Evolutionary conservation across 2,113 vertebrate species (phyloP), one percentile per base, ranked within the genome.

Genomic region (Hemiprocne comata): DNA sequence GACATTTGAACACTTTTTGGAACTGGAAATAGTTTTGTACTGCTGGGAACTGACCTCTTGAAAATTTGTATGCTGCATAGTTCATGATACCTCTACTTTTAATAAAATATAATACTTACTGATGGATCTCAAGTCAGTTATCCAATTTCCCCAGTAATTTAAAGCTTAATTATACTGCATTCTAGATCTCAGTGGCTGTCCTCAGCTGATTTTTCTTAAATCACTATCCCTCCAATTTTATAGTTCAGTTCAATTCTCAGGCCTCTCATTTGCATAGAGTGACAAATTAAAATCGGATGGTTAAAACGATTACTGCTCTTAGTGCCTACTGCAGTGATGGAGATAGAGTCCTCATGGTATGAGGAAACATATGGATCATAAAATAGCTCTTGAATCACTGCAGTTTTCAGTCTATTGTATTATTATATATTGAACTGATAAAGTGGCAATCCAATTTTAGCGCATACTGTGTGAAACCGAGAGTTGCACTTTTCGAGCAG

Each of bases 121-220:
- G 92, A 92, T 93, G 90, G 60, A 90, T 93, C 92, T 97, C 78
- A 73, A 74, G 91, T 80, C 86, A 87, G 70, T 89, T 94, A 89
- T 86, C 94, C 55, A 84, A 55, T 97, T 96, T 94, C 25, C 42
- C 7, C 23, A 36, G 65, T 93, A 94, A 94, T 94, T 95, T 94
- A 93, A 89, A 71, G 60, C 88, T 92, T 95, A 95, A 96, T 97
- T 96, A 78, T 84, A 26, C 83, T 84, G 26, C 72, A 77, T 93
- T 92, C 83, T 89, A 70, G 79, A 86, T 88, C 85, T 92, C 60
- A 34, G 69, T 88, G 86, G 14, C 86, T 93, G 76, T 93, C 69
- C 88, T 94, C 76, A 77, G 55, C 60, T 96, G 92, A 90, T 92
- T 95, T 86, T 95, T 89, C 83, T 90, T 74, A 87, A 89, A 71